Conservation (phyloP, 2,797 vertebrate species). For the Sardinella longiceps region DNA sequence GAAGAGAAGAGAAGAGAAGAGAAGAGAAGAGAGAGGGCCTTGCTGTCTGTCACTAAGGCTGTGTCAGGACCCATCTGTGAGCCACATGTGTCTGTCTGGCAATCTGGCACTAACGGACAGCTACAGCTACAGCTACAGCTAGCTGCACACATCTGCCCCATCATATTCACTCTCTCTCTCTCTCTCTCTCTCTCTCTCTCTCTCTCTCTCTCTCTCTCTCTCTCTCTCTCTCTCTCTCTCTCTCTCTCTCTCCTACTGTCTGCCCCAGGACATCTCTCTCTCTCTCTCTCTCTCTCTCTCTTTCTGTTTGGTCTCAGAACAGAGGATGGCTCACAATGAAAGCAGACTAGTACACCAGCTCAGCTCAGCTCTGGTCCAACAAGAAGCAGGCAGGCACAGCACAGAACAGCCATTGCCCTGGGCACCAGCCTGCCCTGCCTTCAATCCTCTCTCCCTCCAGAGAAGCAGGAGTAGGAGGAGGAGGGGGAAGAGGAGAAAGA, state of each 20-base stretch:
- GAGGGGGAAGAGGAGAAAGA: too few relatives aligned
- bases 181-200: too few relatives aligned
- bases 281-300: too few relatives aligned
- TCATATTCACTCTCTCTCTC: neutral
- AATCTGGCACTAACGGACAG: neutral
- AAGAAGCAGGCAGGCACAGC: neutral
- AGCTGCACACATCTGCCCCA: neutral
- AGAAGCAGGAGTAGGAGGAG: too few relatives aligned
- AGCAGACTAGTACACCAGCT: neutral
- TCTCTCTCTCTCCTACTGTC: neutral
- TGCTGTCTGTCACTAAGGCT: constrained; percentile 39
- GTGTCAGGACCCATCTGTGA: constrained; percentile 60
- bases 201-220: neutral
- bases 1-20: neutral
- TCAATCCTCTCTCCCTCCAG: too few relatives aligned
- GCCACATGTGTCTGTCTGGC: constrained; percentile 63
- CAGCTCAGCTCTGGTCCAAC: neutral
- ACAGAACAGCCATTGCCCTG: neutral
- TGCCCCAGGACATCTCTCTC: too few relatives aligned
- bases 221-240: neutral
- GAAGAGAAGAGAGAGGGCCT: constrained; percentile 27
- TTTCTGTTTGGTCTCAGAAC: neutral
- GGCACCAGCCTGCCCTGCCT: neutral
- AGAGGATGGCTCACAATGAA: neutral
- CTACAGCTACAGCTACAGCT: constrained; percentile 31